A percentile compares a stretch with the other conserved stretches of the same genome.
Evolutionary conservation across 2,113 vertebrate species (phyloP).

Genomic region (Coreoperca whiteheadi): DNA sequence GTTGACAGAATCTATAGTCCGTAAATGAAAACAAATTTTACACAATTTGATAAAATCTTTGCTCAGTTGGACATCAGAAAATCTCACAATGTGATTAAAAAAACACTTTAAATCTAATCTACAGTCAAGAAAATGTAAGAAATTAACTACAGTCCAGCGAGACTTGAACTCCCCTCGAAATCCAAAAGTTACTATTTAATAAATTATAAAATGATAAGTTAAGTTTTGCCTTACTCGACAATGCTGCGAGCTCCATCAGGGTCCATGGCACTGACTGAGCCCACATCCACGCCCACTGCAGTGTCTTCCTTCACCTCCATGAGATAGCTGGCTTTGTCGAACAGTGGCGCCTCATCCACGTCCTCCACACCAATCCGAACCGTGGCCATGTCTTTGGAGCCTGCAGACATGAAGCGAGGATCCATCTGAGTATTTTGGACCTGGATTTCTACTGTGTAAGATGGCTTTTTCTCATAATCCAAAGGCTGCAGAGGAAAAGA

Average conservation of each 20-base stretch:
- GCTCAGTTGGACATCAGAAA: neutral
- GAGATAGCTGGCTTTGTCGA: conserved; percentile 89
- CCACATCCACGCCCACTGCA: conserved; percentile 85
- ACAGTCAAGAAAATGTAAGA: neutral
- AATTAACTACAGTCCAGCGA: no score
- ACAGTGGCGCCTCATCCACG: conserved; percentile 93
- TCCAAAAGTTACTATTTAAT: neutral
- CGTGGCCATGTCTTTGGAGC: conserved; percentile 88
- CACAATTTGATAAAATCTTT: neutral
- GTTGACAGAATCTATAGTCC: neutral
- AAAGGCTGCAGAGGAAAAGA: conserved; percentile 80
- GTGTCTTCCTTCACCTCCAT: conserved; percentile 94
- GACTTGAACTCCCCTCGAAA: neutral
- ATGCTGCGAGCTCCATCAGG: conserved; percentile 88
- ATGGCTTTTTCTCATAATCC: conserved; percentile 93
- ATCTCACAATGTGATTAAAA: neutral
- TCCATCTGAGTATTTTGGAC: conserved; percentile 90
- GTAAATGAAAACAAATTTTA: neutral
- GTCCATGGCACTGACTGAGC: conserved; percentile 91
- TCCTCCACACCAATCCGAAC: conserved; percentile 91
- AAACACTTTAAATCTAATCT: neutral
- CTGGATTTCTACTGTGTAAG: conserved; percentile 92
- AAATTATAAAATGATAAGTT: neutral
- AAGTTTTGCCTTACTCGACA: conserved; percentile 87
- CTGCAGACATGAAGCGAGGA: conserved; percentile 86